Conservation (phyloP, 2,113 vertebrate species). For the Scolopax mira region DNA sequence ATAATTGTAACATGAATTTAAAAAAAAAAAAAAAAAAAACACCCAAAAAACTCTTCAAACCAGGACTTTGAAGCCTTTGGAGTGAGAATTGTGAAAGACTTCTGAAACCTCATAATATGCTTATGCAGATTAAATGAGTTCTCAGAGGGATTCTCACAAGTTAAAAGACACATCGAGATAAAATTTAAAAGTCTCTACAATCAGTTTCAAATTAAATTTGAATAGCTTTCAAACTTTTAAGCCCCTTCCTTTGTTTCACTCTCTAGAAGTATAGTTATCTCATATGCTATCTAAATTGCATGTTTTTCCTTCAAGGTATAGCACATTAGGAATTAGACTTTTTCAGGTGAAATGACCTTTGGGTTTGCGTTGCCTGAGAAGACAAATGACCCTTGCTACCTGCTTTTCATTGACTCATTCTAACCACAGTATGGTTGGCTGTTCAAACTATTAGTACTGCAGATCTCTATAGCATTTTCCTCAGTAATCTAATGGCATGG, state of each 20-base stretch:
- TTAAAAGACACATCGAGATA: not conserved
- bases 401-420: not conserved
- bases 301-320: not conserved
- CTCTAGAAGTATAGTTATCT: constrained; percentile 14
- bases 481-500: not conserved
- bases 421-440: not conserved
- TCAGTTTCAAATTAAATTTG: constrained; percentile 34
- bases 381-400: constrained; percentile 1
- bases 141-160: not conserved
- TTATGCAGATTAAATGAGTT: constrained; percentile 42
- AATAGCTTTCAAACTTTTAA: constrained; percentile 44
- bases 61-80: constrained; percentile 1
- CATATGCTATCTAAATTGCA: constrained; percentile 5
- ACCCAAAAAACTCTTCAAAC: not conserved
- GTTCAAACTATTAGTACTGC: not conserved
- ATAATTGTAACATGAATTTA: not conserved
- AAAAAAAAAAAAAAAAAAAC: not conserved
- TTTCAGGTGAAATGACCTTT: constrained; percentile 40
- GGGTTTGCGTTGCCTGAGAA: constrained; percentile 11
- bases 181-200: constrained; percentile 3
- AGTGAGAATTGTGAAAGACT: not conserved
- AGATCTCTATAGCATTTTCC: not conserved
- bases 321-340: not conserved
- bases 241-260: not conserved
- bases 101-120: not conserved